Base-by-base conservation (phyloP, 2,888 invertebrate species). In the Leptarthrus brevirostris region DNA sequence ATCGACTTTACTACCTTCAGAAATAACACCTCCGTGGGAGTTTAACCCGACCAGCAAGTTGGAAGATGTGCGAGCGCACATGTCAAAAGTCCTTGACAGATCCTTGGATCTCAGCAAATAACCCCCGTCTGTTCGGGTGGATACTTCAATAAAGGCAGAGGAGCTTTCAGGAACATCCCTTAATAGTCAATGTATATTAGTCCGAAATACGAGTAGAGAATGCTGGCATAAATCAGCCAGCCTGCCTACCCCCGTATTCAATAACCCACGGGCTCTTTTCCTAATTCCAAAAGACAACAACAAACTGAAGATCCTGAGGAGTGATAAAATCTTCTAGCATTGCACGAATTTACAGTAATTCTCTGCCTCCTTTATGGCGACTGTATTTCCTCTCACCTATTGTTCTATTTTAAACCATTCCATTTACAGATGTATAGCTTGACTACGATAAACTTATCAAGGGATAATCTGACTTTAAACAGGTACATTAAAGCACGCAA, bases 301-400 rank as follows among this genome's bases (percentile, higher is more conserved):
- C 64, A 64, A 44, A 14, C 24, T 24, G 44, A 18, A n/a, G 8
- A 44, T 24, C 47, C 14, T 24, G 26, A 2, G 10, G 26, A 58
- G 36, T 58, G 64, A 64, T 64, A 64, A 64, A 40, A 64, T 64
- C 47, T 64, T 47, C 64, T n/a, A 64, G 16, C 44, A 64, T 64
- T 64, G 36, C 14, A 24, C 44, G 26, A 20, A 64, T 47, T 64
- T 47, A 64, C n/a, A 22, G 36, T 44, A 22, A 47, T 64, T 47
- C 24, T 64, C 14, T 14, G 44, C 24, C 54, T 26, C 54, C 58
- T 16, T 40, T 58, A 58, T 36, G 58, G 18, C 4, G 4, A 36
- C 18, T 20, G 36, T 58, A 58, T 58, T 36, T 58, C 10, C 10
- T 20, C 18, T 16, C 49, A 16, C 49, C 20, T 49, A 0, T 18